These are phyloP conservation scores for Pocillopora grandis DNA, from an alignment of 92 coral and sea anemone species.

Conservation along the genomic window DNA sequence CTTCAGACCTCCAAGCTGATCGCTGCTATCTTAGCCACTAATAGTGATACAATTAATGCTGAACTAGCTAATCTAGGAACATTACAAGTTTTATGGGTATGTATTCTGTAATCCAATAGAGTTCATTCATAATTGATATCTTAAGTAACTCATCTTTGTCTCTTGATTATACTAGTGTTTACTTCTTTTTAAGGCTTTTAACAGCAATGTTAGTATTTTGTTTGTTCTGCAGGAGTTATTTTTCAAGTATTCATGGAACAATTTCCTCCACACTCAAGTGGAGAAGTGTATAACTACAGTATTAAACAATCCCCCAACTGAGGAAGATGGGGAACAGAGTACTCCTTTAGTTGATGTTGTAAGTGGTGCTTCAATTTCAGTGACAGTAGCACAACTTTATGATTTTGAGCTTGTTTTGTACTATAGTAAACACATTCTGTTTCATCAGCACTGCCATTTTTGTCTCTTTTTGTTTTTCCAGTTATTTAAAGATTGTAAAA, in stretches of 20 bases:
- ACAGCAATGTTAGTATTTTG: not conserved
- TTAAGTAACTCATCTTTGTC: not conserved
- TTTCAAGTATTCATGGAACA: constrained; percentile 98
- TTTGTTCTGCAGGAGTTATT: constrained; percentile 82
- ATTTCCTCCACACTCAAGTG: constrained; percentile 97
- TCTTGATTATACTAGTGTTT: not conserved
- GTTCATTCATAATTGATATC: too few species aligned
- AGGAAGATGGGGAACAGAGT: constrained; percentile 83
- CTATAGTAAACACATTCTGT: not conserved
- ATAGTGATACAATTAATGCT: constrained; percentile 89
- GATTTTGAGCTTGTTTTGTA: not conserved
- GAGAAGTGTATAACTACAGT: constrained; percentile 89
- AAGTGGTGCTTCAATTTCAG: constrained; percentile 35
- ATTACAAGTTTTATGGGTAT: constrained; percentile 88
- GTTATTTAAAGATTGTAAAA: constrained; percentile 89
- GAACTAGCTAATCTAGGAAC: constrained; percentile 96
- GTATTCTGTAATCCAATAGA: constrained; percentile 5
- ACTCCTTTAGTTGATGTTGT: constrained; percentile 85
- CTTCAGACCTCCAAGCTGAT: constrained; percentile 92
- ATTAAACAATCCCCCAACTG: constrained; percentile 89
- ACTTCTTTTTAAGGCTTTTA: not conserved
- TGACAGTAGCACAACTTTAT: not conserved
- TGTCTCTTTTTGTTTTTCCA: constrained; percentile 10
- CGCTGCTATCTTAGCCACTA: constrained; percentile 87
- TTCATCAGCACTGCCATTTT: not conserved